Base-by-base conservation (phyloP, 2,797 vertebrate species). In the Apogon hyalosoma region DNA sequence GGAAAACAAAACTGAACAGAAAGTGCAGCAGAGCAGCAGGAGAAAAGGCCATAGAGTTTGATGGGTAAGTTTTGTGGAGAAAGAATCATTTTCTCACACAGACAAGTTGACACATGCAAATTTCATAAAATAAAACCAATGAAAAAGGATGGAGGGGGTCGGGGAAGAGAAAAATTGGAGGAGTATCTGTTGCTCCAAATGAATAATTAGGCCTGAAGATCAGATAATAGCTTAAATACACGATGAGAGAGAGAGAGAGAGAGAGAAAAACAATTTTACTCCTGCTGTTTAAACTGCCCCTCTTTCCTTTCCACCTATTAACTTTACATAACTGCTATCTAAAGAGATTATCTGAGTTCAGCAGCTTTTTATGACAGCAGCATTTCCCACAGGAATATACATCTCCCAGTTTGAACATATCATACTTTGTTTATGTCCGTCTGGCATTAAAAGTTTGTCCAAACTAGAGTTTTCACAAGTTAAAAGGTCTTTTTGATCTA, bases 131-230 rank as follows among this genome's bases (percentile, higher is more conserved):
- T 49, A 58, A 79, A 41, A 63, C 6, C 55, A 40, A 49, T 14
- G 14, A 36, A 42, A 63, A 56, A 31, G n/a, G 56, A 52, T 12
- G 47, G 40, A 33, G 12, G 11, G 51, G 69, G 14, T 19, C 53
- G 64, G 7, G 62, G 41, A 60, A 45, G 67, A 51, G 16, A 50
- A 63, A 48, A 63, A 68, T 10, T 54, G 41, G 55, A 70, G 67
- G 63, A 54, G 60, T 84, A 82, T 88, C 75, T 79, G 80, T 74
- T 83, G 73, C 78, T 85, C 70, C 89, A 56, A 85, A 86, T 81
- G 70, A 61, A 64, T 52, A 77, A 81, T 80, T 40, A 62, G 62
- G 75, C 82, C 80, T 51, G 52, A 79, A 71, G 75, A 72, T 66
- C 33, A 52, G 75, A 76, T 56, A 38, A 53, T 77, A 83, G 73